Base-by-base conservation (phyloP, 2,888 invertebrate genomes). In the Drosophila greeni region DNA sequence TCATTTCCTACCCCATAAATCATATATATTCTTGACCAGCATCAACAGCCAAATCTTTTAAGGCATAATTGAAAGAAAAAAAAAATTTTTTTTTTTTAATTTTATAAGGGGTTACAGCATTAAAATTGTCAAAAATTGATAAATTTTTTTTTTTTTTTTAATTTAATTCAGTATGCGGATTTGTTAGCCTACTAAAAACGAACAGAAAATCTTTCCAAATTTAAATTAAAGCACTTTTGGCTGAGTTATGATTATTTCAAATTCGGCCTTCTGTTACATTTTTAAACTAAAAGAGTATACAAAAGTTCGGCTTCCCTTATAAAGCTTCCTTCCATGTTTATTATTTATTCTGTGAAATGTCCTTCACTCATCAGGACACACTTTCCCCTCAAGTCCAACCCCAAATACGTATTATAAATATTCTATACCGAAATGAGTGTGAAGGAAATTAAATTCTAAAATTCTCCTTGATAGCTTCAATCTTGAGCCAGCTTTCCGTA, bases 401-500 rank as follows among this genome's bases (percentile, higher is more conserved):
- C 31, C 31, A 31, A 47, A 31, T 47, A 47, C 18, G 8, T 20
- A 31, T 31, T 31, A 47, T 47, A 31, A 47, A 47, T 47, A 47
- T 47, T 47, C 18, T 20, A 47, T 31, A 47, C 1, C 31, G 3
- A 31, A 14, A 18, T 31, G 18, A 47, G 18, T 31, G 45, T 18
- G 29, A 47, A 47, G 8, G 3, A 47, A 31, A 47, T 31, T 29
- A 47, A 47, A 47, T 47, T 36, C 24, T n/a, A 18, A 33, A 34
- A 51, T 51, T 20, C n/a, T 5, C 14, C 34, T 36, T 34, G 24
- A 51, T 12, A 29, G 26, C 53, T 20, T n/a, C 34, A 36, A 36
- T 34, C 51, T 5, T 26, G 7, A 54, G 48, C 33, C 58, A 34
- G 36, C 59, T 43, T 34, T 57, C 26, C 42, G 11, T 26, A 34